Percentiles rank a stretch among this genome's conserved stretches.
Conservation (phyloP, 2,113 vertebrate genomes). For the Lamprotornis superbus region DNA sequence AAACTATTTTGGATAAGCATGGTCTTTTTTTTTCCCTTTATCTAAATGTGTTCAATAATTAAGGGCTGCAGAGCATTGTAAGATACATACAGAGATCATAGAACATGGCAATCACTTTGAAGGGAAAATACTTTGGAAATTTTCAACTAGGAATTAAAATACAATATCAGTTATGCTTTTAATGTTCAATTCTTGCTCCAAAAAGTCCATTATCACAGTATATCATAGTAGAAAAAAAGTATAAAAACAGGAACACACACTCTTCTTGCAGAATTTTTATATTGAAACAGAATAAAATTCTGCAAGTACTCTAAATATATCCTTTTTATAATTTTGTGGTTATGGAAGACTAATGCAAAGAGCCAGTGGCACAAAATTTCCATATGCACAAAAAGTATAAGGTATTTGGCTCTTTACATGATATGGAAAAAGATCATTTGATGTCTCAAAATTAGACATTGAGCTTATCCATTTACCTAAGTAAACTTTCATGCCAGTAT, state of each 20-base stretch:
- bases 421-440: not conserved
- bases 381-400: not conserved
- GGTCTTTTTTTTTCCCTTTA: rapidly evolving
- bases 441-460: not conserved
- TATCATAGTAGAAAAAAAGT: not conserved
- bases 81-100: not conserved
- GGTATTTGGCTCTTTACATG: not conserved
- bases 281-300: not conserved
- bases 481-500: not conserved
- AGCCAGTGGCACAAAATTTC: not conserved
- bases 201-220: not conserved
- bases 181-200: not conserved
- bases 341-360: not conserved
- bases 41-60: not conserved
- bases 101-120: not conserved
- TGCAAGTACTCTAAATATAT: not conserved
- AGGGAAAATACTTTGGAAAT: not conserved
- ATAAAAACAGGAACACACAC: not conserved
- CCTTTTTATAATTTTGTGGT: not conserved
- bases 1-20: not conserved
- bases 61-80: not conserved
- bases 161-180: not conserved
- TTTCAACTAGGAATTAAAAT: not conserved
- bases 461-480: not conserved
- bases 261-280: not conserved